Evolutionary conservation across 2,113 vertebrate genomes (phyloP), one percentile per base, ranked within the genome.

Genomic region (Hippocampus comes): DNA sequence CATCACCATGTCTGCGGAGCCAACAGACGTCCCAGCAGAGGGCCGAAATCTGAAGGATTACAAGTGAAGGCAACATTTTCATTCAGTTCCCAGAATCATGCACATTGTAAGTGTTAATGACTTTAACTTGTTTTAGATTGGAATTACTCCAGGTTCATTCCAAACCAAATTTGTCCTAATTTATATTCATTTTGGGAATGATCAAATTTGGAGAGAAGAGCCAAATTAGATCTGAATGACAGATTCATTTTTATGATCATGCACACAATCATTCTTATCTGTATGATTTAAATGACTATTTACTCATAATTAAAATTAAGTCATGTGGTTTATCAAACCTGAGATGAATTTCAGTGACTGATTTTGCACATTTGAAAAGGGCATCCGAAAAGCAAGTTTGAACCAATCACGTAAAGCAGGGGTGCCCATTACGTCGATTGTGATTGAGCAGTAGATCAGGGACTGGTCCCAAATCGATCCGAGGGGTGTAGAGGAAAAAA

Each of bases 1-100:
- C 84, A 89, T 89, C 65, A 23, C 66, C 25, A 12, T 59, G 72
- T 88, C 83, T 75, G 48, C 68, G 67, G 82, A 80, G 81, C 80
- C 67, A 6, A 48, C 25, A 82, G 41, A 69, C 67, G 64, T 82
- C 75, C 75, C 78, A 25, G 63, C 42, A 77, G 79, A 68, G 38
- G 30, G 80, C 38, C n/a, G 38, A 67, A 56, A 74, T 76, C 57
- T 71, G 46, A 81, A 84, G 69, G 78, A 78, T 78, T 34, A 71
- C 18, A 72, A 72, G 67, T 67, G 48, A 73, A 68, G 34, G 18
- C 42, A 46, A 14, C n/a, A 15, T n/a, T 17, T 21, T 9, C 9
- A 0, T 11, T 65, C 21, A 15, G 12, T n/a, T 8, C 25, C 11
- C 63, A 7, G n/a, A 30, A 60, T 66, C 23, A 14, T 25, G 12